phyloP scores from a whole-genome alignment of 2,113 vertebrate genomes.

The Etheostoma cragini region DNA sequence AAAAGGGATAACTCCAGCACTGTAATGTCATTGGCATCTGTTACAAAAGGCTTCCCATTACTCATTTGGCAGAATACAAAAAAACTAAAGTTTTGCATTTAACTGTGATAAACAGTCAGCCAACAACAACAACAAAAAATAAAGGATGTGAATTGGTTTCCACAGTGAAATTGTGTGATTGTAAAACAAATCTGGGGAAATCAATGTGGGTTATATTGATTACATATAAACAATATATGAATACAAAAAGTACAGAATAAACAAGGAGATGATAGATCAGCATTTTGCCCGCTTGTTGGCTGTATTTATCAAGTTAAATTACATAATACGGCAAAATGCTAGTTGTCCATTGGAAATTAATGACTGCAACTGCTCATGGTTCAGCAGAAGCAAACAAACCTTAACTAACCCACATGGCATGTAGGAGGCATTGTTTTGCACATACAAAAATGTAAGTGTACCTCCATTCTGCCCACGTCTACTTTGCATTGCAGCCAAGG shows the following conservation, averaged over 20 bases:
- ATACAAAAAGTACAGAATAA: not conserved
- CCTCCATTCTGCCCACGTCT: not conserved
- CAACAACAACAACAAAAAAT: too few relatives aligned
- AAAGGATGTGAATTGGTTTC: not conserved
- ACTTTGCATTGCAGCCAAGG: not conserved
- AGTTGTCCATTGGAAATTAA: not conserved
- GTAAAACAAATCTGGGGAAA: not conserved
- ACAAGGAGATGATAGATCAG: not conserved
- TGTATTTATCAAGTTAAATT: constrained; percentile 3
- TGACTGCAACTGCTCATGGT: not conserved
- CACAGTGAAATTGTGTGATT: not conserved
- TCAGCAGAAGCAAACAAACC: not conserved
- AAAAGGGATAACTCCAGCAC: constrained; percentile 13
- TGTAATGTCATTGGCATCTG: not conserved
- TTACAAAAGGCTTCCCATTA: not conserved
- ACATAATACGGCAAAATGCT: constrained; percentile 1
- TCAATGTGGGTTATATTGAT: not conserved
- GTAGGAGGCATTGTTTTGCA: not conserved
- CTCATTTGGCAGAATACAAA: not conserved
- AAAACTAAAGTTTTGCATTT: not conserved
- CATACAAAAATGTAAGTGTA: not conserved
- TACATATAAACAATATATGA: not conserved
- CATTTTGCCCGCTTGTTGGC: not conserved
- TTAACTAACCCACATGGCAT: not conserved
- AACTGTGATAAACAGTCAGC: too few relatives aligned